These are phyloP conservation scores for Latrodectus elegans DNA, from an alignment of 2,888 invertebrate genomes.

Conservation along the genomic window DNA sequence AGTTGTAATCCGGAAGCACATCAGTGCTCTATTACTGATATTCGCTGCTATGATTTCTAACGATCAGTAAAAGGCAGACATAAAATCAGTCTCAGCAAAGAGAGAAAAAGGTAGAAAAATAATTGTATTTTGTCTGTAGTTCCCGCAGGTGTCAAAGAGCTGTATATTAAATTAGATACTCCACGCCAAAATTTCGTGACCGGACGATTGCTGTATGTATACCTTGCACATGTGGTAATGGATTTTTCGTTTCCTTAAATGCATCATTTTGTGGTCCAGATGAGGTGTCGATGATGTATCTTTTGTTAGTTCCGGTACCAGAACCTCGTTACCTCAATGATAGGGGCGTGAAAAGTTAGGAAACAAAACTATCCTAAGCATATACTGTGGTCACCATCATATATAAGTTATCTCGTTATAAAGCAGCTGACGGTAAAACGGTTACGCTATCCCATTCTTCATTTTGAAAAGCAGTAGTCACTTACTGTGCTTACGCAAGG, in stretches of 20 bases:
- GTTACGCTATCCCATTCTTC: too few relatives aligned
- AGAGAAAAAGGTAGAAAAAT: conserved; percentile 7
- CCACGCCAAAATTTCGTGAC: conserved; percentile 33
- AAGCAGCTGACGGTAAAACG: too few relatives aligned
- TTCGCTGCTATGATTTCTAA: too few relatives aligned
- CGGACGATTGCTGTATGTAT: conserved; percentile 36
- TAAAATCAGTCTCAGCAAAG: too few relatives aligned
- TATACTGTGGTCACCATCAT: too few relatives aligned
- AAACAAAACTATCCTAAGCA: background rate
- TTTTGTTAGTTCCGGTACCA: conserved; percentile 50
- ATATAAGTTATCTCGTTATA: too few relatives aligned
- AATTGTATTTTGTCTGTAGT: conserved; percentile 33
- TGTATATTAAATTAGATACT: conserved; percentile 14
- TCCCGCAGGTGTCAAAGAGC: conserved; percentile 43
- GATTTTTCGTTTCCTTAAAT: conserved; percentile 53
- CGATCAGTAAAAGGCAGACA: too few relatives aligned
- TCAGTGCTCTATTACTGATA: background rate
- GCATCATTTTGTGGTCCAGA: conserved; percentile 24
- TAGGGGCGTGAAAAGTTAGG: conserved; percentile 21
- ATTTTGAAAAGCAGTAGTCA: too few relatives aligned
- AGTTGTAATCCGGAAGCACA: too few relatives aligned
- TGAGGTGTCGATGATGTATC: conserved; percentile 20
- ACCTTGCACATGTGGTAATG: conserved; percentile 26
- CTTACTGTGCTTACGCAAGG: too few relatives aligned
- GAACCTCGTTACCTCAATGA: conserved; percentile 50